Evolutionary conservation across 2,888 invertebrate species (phyloP).

Genomic region (Tenthredo distinguenda): DNA sequence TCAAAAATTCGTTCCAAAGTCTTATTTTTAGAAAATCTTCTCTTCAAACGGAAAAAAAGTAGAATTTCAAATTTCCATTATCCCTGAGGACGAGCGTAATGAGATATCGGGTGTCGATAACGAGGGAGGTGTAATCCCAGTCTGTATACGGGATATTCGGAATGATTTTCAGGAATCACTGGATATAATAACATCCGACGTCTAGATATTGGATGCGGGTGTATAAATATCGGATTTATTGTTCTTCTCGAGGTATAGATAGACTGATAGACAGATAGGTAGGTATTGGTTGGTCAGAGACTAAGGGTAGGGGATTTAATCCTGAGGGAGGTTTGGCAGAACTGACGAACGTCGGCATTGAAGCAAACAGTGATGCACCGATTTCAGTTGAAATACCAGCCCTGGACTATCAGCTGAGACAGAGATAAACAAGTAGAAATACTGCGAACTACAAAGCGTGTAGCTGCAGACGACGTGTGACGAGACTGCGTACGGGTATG

Average conservation of each 20-base stretch:
- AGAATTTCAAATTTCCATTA: not conserved
- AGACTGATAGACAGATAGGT: not conserved
- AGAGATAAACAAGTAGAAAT: slow-evolving; percentile 55
- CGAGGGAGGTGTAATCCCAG: not conserved
- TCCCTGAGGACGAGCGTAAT: not conserved
- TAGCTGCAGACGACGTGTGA: not conserved
- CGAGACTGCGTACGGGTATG: not conserved
- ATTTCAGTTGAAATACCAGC: slow-evolving; percentile 52
- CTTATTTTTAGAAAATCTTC: not conserved
- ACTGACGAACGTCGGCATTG: slow-evolving; percentile 54
- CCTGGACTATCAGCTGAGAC: slow-evolving; percentile 53
- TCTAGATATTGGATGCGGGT: slow-evolving; percentile 47
- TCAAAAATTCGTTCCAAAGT: not conserved
- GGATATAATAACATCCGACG: not conserved
- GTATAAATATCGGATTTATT: slow-evolving; percentile 58
- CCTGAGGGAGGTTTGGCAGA: slow-evolving; percentile 60
- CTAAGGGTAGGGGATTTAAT: slow-evolving; percentile 35
- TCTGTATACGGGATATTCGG: not conserved
- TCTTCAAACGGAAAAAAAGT: not conserved
- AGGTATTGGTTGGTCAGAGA: slow-evolving; percentile 3
- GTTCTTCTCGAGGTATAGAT: slow-evolving; percentile 54
- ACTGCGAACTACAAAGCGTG: slow-evolving; percentile 21
- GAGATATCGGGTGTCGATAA: not conserved
- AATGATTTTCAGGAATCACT: not conserved
- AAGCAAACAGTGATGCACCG: slow-evolving; percentile 50